Percentiles rank a stretch among this genome's conserved stretches.
These are phyloP conservation scores for Pachypanchax playfairii DNA, from an alignment of 2,113 vertebrate species.

Conservation along the genomic window DNA sequence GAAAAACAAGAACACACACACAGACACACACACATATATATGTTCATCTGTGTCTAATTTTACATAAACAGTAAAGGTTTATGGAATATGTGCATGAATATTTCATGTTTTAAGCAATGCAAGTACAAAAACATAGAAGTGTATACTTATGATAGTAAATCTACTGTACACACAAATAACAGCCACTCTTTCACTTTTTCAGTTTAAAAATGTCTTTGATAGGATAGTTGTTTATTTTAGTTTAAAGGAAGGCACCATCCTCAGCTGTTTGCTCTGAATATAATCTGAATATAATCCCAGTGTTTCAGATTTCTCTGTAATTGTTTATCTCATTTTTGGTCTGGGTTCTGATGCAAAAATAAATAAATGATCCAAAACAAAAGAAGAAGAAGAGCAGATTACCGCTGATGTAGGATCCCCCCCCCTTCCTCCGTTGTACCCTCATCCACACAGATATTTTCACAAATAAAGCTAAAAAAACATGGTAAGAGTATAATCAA, in stretches of 20 bases:
- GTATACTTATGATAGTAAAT: no score
- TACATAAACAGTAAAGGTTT: no score
- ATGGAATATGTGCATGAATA: no score
- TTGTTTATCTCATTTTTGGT: slow-evolving; percentile 16
- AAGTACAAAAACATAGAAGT: no score
- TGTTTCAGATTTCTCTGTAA: slow-evolving; percentile 19
- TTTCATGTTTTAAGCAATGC: no score
- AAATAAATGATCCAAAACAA: no score
- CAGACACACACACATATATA: no score
- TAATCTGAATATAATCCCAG: slow-evolving; percentile 18
- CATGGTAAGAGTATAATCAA: slow-evolving; percentile 9
- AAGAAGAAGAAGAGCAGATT: slow-evolving; percentile 44
- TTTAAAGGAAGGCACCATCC: slow-evolving; percentile 26
- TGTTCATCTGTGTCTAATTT: no score
- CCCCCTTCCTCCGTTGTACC: no score
- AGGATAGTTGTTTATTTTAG: slow-evolving; percentile 23
- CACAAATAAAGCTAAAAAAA: slow-evolving; percentile 13
- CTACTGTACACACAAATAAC: slow-evolving; percentile 12
- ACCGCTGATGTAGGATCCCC: slow-evolving; percentile 12
- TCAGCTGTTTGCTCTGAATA: slow-evolving; percentile 27
- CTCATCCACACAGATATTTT: slow-evolving; percentile 21
- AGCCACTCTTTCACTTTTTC: background rate
- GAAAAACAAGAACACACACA: no score
- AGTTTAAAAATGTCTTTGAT: slow-evolving; percentile 37
- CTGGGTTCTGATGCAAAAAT: slow-evolving; percentile 2